phyloP scores from a whole-genome alignment of 2,888 invertebrate species.

The Bombylius discolor region DNA sequence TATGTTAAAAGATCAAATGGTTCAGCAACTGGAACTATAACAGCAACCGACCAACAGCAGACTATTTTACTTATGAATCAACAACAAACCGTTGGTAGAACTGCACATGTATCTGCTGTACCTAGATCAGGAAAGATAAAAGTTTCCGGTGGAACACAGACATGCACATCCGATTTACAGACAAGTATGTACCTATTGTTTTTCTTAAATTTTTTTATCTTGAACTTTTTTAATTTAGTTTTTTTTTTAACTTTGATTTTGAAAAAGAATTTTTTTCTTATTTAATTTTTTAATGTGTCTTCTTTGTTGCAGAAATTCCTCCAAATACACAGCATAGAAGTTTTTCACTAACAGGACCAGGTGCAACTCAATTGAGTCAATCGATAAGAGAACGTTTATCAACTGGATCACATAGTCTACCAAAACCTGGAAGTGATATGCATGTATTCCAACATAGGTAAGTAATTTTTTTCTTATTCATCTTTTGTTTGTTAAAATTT shows the following conservation, averaged over 20 bases:
- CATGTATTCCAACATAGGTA: conserved; percentile 54
- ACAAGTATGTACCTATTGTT: conserved; percentile 46
- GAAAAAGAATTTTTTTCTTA: not conserved
- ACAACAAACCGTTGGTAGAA: conserved; percentile 38
- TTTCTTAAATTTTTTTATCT: not conserved
- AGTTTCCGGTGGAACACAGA: conserved; percentile 82
- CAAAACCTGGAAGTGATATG: conserved; percentile 55
- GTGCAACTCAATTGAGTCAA: conserved; percentile 75
- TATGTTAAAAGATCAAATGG: conserved; percentile 67
- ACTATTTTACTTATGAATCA: conserved; percentile 30
- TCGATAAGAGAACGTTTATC: conserved; percentile 71
- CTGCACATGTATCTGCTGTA: conserved; percentile 74
- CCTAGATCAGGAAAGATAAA: conserved; percentile 70
- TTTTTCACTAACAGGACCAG: conserved; percentile 70
- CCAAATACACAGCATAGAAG: conserved; percentile 69
- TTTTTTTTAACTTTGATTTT: not conserved
- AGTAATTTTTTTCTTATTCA: not conserved
- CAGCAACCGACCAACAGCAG: conserved; percentile 32
- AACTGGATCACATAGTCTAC: conserved; percentile 75
- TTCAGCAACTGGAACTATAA: conserved; percentile 41
- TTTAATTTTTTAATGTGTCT: not conserved
- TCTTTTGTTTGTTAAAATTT: too few relatives aligned
- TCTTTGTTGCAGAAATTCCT: conserved; percentile 39
- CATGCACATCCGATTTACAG: conserved; percentile 64
- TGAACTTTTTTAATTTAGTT: not conserved